A percentile compares a stretch with the other conserved stretches of the same genome.
Conservation (phyloP, 2,113 vertebrate species). For the Vombatus ursinus region DNA sequence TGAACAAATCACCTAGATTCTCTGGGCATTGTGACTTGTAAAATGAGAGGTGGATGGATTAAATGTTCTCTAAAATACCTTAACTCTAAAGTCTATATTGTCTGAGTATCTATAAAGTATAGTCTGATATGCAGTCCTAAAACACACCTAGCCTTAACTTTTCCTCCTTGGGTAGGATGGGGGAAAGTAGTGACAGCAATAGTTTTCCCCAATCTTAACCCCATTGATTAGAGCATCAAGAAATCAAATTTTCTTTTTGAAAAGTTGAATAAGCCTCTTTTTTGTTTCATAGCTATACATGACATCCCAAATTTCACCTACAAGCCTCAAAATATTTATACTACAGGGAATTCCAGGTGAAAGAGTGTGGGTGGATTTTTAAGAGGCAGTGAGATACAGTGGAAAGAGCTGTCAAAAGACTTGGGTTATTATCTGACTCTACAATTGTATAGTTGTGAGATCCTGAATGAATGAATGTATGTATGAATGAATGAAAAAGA, state of each 20-base stretch:
- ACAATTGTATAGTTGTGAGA: neutral
- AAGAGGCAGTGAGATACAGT: neutral
- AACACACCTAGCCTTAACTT: neutral
- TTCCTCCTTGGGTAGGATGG: neutral
- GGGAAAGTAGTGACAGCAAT: neutral
- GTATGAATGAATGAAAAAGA: neutral
- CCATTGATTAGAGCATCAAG: neutral
- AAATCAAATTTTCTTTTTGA: neutral
- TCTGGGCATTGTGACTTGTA: neutral
- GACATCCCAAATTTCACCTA: neutral
- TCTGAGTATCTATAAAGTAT: neutral
- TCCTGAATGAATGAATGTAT: neutral
- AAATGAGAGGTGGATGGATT: neutral
- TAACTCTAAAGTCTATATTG: neutral
- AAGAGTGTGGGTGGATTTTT: neutral
- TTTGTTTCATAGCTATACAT: neutral
- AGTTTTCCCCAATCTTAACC: neutral
- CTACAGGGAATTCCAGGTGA: neutral
- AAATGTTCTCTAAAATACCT: neutral
- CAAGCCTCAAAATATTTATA: neutral
- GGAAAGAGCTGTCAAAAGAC: neutral
- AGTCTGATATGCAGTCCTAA: neutral
- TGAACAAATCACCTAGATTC: neutral
- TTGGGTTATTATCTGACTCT: neutral
- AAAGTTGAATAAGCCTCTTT: too few species aligned